Percentiles rank a stretch among this genome's conserved stretches.
These are phyloP conservation scores for Strix uralensis DNA, from an alignment of 2,113 vertebrate genomes.

Conservation along the genomic window DNA sequence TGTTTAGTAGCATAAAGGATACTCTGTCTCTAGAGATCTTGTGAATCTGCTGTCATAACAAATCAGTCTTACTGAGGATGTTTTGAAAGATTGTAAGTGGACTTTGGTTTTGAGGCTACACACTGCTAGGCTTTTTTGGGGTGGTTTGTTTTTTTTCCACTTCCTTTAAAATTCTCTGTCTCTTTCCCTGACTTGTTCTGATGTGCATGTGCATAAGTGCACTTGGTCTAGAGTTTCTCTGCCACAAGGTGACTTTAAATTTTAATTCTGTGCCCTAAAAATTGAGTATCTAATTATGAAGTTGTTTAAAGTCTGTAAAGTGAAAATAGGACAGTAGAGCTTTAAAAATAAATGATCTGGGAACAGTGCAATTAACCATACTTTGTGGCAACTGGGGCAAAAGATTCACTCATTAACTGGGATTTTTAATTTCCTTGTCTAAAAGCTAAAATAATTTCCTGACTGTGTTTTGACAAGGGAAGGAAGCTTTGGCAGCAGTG, in stretches of 20 bases:
- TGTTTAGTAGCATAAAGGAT: not conserved
- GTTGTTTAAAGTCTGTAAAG: not conserved
- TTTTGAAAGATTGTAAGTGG: conserved; percentile 9
- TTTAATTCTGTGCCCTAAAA: not conserved
- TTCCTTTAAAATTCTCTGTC: not conserved
- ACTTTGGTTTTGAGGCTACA: not conserved
- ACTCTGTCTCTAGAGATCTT: not conserved
- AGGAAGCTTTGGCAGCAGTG: not conserved
- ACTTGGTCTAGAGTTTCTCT: not conserved
- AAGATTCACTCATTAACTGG: not conserved
- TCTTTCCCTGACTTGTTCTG: not conserved
- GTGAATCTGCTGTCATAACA: not conserved
- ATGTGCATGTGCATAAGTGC: not conserved
- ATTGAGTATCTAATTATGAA: conserved; percentile 11
- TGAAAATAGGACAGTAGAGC: conserved; percentile 24
- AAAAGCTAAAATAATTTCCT: conserved; percentile 26
- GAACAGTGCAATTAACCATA: conserved; percentile 1
- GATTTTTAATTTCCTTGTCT: conserved; percentile 3
- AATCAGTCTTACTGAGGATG: not conserved
- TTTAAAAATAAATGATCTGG: conserved; percentile 25
- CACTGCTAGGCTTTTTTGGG: not conserved
- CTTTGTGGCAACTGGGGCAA: not conserved
- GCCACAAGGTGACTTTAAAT: conserved; percentile 38
- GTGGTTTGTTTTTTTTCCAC: not conserved
- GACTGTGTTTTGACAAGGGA: conserved; percentile 1